These are phyloP conservation scores for Galaxea fascicularis DNA, from an alignment of 92 coral and sea anemone species.

Conservation along the genomic window DNA sequence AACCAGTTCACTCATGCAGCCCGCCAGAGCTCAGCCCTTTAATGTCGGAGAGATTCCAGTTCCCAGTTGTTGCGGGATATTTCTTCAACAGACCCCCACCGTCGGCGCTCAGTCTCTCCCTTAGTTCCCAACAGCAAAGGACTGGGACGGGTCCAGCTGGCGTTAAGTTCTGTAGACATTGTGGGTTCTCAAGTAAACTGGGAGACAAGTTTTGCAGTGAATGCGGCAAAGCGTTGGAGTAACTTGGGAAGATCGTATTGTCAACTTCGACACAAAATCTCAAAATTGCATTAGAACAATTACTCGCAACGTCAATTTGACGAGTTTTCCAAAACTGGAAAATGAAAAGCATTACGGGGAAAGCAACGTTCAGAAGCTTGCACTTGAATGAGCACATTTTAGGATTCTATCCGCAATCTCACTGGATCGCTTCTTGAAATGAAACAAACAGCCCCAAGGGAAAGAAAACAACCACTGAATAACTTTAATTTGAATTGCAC, in stretches of 20 bases:
- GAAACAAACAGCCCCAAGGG: no score
- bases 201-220: conserved; percentile 96
- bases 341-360: no score
- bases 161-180: conserved; percentile 71
- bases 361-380: no score
- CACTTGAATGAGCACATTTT: no score
- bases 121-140: conserved; percentile 66
- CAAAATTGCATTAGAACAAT: not conserved
- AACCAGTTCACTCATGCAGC: conserved; percentile 67
- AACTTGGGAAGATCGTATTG: not conserved
- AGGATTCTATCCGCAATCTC: no score
- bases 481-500: no score
- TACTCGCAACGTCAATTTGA: no score
- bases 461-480: no score
- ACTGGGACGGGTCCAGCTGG: conserved; percentile 27
- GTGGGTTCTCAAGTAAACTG: conserved; percentile 74
- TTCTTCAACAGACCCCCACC: conserved; percentile 73
- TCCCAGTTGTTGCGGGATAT: conserved; percentile 66
- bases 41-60: conserved; percentile 76
- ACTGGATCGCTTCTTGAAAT: no score
- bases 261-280: not conserved
- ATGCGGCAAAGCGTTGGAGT: conserved; percentile 86
- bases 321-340: no score
- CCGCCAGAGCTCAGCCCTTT: conserved; percentile 54
- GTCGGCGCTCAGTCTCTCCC: conserved; percentile 56